These are phyloP conservation scores for Melanotaenia maccullochi DNA, from an alignment of 2,797 vertebrate genomes.

Conservation along the genomic window DNA sequence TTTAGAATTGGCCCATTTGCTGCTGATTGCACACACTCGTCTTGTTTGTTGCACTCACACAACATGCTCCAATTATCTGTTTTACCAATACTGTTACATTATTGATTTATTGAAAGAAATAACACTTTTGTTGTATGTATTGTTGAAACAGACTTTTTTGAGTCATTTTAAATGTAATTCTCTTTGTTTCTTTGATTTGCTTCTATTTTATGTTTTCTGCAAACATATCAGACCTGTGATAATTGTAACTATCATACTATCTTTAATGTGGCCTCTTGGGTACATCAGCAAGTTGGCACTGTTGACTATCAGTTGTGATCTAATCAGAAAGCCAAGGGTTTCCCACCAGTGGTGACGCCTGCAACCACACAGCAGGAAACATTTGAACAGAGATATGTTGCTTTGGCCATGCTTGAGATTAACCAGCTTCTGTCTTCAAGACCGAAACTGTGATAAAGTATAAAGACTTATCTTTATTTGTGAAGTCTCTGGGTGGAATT, in stretches of 20 bases:
- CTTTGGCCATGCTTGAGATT: neutral
- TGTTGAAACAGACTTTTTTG: neutral
- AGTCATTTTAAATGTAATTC: neutral
- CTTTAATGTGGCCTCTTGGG: neutral
- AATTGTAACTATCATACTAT: slow-evolving; percentile 2
- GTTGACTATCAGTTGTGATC: slow-evolving; percentile 7
- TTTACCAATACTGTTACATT: slow-evolving; percentile 4
- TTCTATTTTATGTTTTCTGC: neutral
- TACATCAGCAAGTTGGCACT: neutral
- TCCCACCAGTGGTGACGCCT: neutral
- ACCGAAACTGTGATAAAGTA: neutral
- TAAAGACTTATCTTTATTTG: neutral
- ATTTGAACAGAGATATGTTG: neutral
- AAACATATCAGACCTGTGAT: neutral
- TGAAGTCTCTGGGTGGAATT: neutral
- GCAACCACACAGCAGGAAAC: slow-evolving; percentile 1
- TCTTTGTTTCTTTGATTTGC: neutral
- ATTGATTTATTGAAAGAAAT: slow-evolving; percentile 3
- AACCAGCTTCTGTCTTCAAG: neutral
- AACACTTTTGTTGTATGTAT: neutral
- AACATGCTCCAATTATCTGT: slow-evolving; percentile 4
- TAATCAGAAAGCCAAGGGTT: slow-evolving; percentile 17
- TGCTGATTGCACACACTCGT: slow-evolving; percentile 12
- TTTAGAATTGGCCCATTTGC: slow-evolving; percentile 16
- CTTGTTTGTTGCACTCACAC: slow-evolving; percentile 17